These are phyloP conservation scores for Bombus affinis DNA, from an alignment of 1,140 invertebrate genomes.

Conservation along the genomic window DNA sequence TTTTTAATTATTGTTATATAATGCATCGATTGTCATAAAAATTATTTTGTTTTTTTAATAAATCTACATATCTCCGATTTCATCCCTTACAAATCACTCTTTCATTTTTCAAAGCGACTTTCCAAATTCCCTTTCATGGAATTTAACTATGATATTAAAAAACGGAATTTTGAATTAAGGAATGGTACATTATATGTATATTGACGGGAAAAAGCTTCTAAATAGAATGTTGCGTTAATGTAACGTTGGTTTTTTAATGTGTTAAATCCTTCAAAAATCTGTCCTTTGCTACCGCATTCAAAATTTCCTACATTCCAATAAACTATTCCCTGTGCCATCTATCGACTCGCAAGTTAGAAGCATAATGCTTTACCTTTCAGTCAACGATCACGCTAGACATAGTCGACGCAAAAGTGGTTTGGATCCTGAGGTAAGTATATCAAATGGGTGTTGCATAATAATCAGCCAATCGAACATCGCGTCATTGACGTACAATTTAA, in stretches of 20 bases:
- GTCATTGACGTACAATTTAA: constrained; percentile 38
- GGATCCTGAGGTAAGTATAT: background rate
- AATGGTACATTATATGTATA: no score
- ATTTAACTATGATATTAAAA: background rate
- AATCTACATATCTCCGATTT: no score
- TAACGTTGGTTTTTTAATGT: background rate
- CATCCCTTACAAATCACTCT: no score
- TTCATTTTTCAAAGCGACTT: no score
- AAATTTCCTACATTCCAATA: background rate
- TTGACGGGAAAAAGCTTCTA: no score
- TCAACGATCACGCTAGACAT: background rate
- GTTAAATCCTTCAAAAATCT: background rate
- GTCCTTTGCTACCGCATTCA: background rate
- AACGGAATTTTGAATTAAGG: background rate
- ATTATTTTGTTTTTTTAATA: no score
- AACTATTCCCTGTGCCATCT: background rate
- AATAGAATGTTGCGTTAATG: background rate
- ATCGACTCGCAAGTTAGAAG: background rate
- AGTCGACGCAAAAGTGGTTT: background rate
- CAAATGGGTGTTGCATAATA: constrained; percentile 31
- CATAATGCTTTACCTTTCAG: background rate
- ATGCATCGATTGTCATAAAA: no score
- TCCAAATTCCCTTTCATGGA: no score
- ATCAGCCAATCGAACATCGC: constrained; percentile 24
- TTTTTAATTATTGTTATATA: background rate